Percentiles rank a stretch among this genome's conserved stretches.
Evolutionary conservation across 1,140 invertebrate genomes (phyloP).

Genomic region (Mercenaria mercenaria): DNA sequence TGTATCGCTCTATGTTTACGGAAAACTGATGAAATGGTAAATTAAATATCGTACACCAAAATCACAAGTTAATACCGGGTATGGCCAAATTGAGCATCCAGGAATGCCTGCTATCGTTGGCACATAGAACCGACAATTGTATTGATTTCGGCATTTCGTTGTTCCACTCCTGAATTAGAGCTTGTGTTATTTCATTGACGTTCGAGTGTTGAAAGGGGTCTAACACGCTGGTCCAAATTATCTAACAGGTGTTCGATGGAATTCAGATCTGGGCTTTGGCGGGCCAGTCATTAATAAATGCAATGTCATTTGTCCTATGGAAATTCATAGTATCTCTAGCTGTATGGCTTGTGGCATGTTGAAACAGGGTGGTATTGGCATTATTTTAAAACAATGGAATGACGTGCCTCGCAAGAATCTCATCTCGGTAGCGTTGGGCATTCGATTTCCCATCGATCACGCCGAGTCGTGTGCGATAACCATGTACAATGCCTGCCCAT

Average conservation of each 20-base stretch:
- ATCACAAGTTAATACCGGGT: not conserved
- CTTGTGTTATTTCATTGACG: not conserved
- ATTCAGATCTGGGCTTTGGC: conserved; percentile 6
- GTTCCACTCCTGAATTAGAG: not conserved
- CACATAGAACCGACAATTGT: not conserved
- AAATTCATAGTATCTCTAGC: conserved; percentile 20
- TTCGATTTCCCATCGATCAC: conserved; percentile 6
- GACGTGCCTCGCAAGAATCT: not conserved
- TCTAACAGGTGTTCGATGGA: not conserved
- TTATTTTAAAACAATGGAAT: conserved; percentile 25
- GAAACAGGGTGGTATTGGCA: conserved; percentile 10
- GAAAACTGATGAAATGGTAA: not conserved
- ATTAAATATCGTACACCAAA: not conserved
- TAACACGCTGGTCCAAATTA: conserved; percentile 11
- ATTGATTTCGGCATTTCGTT: not conserved
- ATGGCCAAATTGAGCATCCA: too few relatives aligned
- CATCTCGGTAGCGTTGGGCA: not conserved
- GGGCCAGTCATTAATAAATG: conserved; percentile 21
- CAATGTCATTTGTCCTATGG: not conserved
- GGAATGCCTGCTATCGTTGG: not conserved
- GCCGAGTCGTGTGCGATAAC: not conserved
- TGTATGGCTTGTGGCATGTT: conserved; percentile 29
- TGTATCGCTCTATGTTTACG: not conserved
- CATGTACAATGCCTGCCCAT: too few relatives aligned
- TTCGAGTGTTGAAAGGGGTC: not conserved